Percentiles rank a stretch among this genome's conserved stretches.
Conservation (phyloP, 2,797 vertebrate genomes). For the Poecilia wingei region DNA sequence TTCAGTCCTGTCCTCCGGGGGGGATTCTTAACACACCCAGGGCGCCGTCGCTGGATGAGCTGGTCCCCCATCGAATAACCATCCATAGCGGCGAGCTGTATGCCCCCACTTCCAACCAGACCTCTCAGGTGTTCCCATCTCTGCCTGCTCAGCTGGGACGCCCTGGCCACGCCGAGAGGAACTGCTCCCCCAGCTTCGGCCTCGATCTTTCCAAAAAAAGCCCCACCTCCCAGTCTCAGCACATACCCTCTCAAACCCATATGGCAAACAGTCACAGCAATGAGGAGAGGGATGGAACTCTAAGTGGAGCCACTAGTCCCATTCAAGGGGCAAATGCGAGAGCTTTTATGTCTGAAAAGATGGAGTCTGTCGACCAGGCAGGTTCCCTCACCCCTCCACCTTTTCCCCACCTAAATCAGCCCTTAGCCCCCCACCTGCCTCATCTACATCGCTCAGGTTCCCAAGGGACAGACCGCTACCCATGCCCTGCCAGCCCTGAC, state of each 20-base stretch:
- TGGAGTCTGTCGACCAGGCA: constrained; percentile 78
- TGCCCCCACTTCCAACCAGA: constrained; percentile 86
- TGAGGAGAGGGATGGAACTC: constrained; percentile 79
- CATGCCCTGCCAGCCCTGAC: constrained; percentile 77
- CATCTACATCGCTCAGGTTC: constrained; percentile 79
- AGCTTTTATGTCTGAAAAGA: constrained; percentile 84
- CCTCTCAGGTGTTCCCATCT: constrained; percentile 81
- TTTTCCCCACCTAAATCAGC: constrained; percentile 83
- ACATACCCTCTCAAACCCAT: constrained; percentile 77
- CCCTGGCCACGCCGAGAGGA: constrained; percentile 84
- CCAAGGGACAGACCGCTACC: constrained; percentile 78
- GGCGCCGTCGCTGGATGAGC: constrained; percentile 79
- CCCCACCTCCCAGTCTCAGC: constrained; percentile 85
- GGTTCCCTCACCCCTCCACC: constrained; percentile 74
- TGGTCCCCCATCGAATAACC: constrained; percentile 82
- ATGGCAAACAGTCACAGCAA: constrained; percentile 80
- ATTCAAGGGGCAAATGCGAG: constrained; percentile 77
- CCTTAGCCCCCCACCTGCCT: constrained; percentile 81
- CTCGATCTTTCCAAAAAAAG: constrained; percentile 98
- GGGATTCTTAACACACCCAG: constrained; percentile 79
- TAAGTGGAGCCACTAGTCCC: constrained; percentile 83
- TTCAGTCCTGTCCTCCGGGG: constrained; percentile 90
- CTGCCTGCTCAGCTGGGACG: constrained; percentile 82
- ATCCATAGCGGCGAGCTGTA: constrained; percentile 92
- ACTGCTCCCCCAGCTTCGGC: constrained; percentile 92